These are phyloP conservation scores for Onthophagus sagittarius DNA, from an alignment of 2,888 invertebrate genomes.

Conservation along the genomic window DNA sequence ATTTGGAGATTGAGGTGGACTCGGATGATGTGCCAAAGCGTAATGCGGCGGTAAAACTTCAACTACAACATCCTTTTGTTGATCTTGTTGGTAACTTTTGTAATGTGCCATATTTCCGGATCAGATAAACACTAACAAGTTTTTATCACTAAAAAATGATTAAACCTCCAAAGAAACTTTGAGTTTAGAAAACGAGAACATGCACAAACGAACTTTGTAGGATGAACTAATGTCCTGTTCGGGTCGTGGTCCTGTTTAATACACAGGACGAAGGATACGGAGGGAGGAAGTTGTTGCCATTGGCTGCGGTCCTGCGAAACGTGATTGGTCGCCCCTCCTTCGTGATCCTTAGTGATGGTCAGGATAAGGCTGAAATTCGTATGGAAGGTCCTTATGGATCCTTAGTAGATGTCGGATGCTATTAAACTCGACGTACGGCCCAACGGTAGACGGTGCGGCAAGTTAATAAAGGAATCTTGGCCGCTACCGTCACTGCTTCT, in stretches of 20 bases:
- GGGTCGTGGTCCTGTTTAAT: conserved; percentile 13
- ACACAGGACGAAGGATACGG: conserved; percentile 21
- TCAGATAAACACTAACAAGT: neutral
- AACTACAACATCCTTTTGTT: conserved; percentile 51
- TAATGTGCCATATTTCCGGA: conserved; percentile 20
- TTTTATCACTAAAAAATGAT: neutral
- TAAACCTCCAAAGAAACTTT: no score
- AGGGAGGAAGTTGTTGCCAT: conserved; percentile 33
- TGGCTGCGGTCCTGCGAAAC: conserved; percentile 42
- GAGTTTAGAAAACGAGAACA: neutral
- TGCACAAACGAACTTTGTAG: neutral
- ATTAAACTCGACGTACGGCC: conserved; percentile 43
- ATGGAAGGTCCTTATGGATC: conserved; percentile 42
- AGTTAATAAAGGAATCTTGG: conserved; percentile 36
- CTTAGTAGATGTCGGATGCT: conserved; percentile 46
- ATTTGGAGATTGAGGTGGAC: conserved; percentile 53
- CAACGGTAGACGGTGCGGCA: conserved; percentile 38
- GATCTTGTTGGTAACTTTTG: conserved; percentile 36
- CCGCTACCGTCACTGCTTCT: conserved; percentile 23
- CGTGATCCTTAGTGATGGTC: conserved; percentile 27
- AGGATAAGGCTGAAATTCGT: conserved; percentile 35
- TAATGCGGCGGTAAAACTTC: conserved; percentile 59
- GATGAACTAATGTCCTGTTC: conserved; percentile 1
- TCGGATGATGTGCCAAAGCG: conserved; percentile 41
- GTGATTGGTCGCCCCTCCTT: conserved; percentile 42